Evolutionary conservation across 2,888 invertebrate genomes (phyloP).

Genomic region (Gymnocheta viridis): DNA sequence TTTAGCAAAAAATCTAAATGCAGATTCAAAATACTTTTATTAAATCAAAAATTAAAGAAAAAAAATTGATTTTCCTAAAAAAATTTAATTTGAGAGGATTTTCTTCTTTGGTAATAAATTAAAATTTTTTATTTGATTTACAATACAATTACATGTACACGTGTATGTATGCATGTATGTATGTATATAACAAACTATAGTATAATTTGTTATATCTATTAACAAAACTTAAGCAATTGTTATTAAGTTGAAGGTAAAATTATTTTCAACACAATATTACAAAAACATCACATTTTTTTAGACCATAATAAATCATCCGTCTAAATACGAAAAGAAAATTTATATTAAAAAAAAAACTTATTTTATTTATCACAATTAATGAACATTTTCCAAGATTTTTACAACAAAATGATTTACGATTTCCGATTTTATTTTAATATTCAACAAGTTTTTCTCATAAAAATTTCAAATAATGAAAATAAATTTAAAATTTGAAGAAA

Average conservation of each 20-base stretch:
- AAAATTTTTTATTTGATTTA: too few species aligned
- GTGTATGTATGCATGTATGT: too few species aligned
- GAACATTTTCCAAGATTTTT: slow-evolving; percentile 20
- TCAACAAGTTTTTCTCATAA: slow-evolving; percentile 7
- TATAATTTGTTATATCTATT: not conserved
- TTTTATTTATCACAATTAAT: slow-evolving; percentile 8
- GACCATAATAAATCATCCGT: slow-evolving; percentile 28
- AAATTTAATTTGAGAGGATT: too few species aligned
- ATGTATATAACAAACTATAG: too few species aligned
- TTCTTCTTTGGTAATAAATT: too few species aligned
- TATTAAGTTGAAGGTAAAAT: slow-evolving; percentile 1
- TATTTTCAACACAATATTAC: slow-evolving; percentile 1
- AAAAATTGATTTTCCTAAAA: too few species aligned
- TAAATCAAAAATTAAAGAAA: too few species aligned
- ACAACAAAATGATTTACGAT: slow-evolving; percentile 4
- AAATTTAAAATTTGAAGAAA: not conserved
- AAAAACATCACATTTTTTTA: not conserved
- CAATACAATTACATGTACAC: too few species aligned
- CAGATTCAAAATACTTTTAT: too few species aligned
- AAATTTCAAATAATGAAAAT: not conserved
- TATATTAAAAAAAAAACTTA: not conserved
- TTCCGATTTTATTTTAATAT: slow-evolving; percentile 23
- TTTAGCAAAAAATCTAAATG: too few species aligned
- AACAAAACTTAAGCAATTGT: not conserved
- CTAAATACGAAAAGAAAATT: not conserved